Evolutionary conservation across 2,888 invertebrate species (phyloP), one percentile per base, ranked within the genome.

Genomic region (Caenorhabditis becei): DNA sequence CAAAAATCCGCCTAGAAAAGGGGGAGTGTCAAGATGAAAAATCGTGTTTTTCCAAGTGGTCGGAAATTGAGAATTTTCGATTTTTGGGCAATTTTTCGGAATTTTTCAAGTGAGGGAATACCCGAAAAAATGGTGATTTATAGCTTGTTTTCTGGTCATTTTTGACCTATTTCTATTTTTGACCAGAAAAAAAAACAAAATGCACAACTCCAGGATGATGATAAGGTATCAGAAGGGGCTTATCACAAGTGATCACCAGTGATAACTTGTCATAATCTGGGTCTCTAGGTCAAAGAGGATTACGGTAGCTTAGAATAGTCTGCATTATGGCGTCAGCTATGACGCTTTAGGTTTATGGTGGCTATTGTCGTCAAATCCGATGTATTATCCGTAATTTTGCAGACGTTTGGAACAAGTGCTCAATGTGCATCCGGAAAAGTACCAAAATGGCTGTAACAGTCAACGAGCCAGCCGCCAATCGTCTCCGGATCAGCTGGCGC

Each of bases 381-480:
- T 37, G 28, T n/a, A 8, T 8, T 20, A 8, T 10, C 35, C 7
- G 35, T 35, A 35, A 10, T 10, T 8, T 35, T 35, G 10, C 86
- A 87, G 87, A 65, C 83, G 86, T 14, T 83, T 87, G n/a, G 87
- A 87, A 70, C 87, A 87, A 72, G 87, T 82, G 70, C 74, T 87
- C 20, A 80, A 87, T 53, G 87, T 87, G n/a, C 87, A 87, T 67
- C 87, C 87, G 54, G 87, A 87, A 49, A 86, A 86, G 71, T 87
- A 87, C 54, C 82, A 83, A 32, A 83, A 78, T 61, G 80, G 82
- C 37, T 77, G 78, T 58, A 80, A 67, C 59, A 72, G 74, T 54
- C 80, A 80, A 37, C 44, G 77, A 8, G 63, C 51, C 10, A 77
- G 77, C 62, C 77, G 77, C 14, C 77, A 81, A 28, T 62, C 67